Percentiles rank a stretch among this genome's conserved stretches.
Evolutionary conservation across 2,888 invertebrate species (phyloP).

Genomic region (Melanostoma scalare): DNA sequence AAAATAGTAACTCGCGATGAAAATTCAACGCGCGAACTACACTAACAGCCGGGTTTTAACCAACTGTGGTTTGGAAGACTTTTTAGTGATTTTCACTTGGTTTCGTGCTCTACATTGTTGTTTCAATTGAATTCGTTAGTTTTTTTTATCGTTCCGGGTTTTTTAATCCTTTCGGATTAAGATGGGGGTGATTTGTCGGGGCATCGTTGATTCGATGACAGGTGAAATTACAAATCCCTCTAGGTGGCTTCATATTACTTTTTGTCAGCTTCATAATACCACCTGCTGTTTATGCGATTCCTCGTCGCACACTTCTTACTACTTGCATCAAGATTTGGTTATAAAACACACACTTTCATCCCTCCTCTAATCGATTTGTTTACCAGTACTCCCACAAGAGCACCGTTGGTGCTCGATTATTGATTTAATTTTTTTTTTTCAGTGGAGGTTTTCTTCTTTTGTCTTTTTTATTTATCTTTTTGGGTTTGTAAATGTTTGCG

Average conservation of each 20-base stretch:
- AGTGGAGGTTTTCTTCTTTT: constrained; percentile 1
- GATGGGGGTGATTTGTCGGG: constrained; percentile 51
- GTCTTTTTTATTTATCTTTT: neutral
- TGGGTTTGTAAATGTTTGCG: too few relatives aligned
- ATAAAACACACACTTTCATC: constrained; percentile 24
- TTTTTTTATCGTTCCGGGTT: constrained; percentile 37
- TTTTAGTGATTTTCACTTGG: constrained; percentile 82
- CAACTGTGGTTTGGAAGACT: constrained; percentile 82
- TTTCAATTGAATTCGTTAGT: constrained; percentile 58
- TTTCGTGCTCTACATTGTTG: constrained; percentile 63
- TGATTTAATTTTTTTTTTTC: constrained; percentile 53
- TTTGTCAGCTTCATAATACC: constrained; percentile 60
- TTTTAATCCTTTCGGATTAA: constrained; percentile 55
- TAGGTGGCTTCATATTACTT: constrained; percentile 61
- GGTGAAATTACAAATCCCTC: constrained; percentile 42
- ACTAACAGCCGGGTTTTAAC: constrained; percentile 59
- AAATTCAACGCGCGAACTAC: constrained; percentile 53
- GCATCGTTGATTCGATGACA: constrained; percentile 32
- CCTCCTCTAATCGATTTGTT: constrained; percentile 49
- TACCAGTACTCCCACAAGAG: constrained; percentile 29
- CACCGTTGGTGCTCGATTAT: constrained; percentile 40
- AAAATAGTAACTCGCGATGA: constrained; percentile 40
- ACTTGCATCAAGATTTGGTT: constrained; percentile 15
- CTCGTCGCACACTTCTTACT: constrained; percentile 2
- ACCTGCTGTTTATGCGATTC: constrained; percentile 30